Percentiles rank a stretch among this genome's conserved stretches.
Conservation (phyloP, 1,140 invertebrate species). For the Zaprionus tsacasi region DNA sequence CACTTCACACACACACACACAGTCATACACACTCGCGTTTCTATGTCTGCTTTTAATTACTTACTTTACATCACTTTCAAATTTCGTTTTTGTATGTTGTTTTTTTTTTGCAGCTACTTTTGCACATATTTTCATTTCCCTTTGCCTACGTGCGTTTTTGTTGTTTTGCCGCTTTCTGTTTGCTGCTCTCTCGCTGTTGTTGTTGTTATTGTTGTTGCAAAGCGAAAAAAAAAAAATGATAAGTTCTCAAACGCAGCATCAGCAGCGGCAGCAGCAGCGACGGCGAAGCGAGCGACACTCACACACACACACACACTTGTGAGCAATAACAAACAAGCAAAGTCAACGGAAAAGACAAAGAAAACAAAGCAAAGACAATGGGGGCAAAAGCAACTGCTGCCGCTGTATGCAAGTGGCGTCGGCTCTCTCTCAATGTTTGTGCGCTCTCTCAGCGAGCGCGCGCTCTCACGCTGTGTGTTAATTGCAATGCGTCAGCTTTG, state of each 20-base stretch:
- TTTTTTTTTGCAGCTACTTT: constrained; percentile 3
- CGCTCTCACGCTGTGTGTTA: constrained; percentile 26
- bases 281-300: background rate
- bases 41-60: background rate
- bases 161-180: constrained; percentile 15
- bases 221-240: constrained; percentile 26
- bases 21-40: background rate
- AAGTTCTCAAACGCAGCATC: constrained; percentile 19
- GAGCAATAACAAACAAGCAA: constrained; percentile 47
- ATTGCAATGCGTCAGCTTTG: constrained; percentile 50
- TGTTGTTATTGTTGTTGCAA: constrained; percentile 24
- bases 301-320: constrained; percentile 6
- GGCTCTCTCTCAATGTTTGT: constrained; percentile 8
- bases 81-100: background rate
- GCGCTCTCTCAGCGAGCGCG: background rate
- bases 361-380: constrained; percentile 31
- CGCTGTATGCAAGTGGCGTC: constrained; percentile 9
- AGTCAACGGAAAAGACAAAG: constrained; percentile 36
- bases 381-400: constrained; percentile 17
- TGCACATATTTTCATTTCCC: background rate
- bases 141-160: constrained; percentile 10
- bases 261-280: constrained; percentile 14
- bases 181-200: background rate
- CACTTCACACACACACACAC: background rate
- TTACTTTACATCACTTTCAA: constrained; percentile 8